Conservation (phyloP, 2,888 invertebrate species). For the Meloe dianella region DNA sequence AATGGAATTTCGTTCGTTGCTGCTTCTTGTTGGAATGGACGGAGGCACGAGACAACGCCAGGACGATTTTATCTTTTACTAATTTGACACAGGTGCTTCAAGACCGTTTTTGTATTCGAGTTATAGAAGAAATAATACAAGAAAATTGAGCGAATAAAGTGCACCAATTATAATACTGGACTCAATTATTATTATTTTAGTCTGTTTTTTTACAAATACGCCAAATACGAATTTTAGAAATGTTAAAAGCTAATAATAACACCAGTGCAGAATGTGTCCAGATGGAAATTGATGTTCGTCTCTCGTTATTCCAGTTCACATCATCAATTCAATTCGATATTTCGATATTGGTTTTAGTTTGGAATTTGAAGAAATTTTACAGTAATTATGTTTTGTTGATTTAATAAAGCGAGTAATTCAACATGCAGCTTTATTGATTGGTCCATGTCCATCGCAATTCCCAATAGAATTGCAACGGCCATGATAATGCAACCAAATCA, state of each 20-base stretch:
- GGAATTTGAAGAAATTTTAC: background rate
- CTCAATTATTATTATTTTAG: slow-evolving; percentile 29
- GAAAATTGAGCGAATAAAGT: slow-evolving; percentile 40
- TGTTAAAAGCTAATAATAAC: slow-evolving; percentile 1
- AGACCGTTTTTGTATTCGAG: slow-evolving; percentile 47
- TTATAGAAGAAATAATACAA: slow-evolving; percentile 33
- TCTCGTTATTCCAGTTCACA: slow-evolving; percentile 1
- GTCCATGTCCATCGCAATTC: slow-evolving; percentile 2
- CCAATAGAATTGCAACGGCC: slow-evolving; percentile 17
- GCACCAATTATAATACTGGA: slow-evolving; percentile 34
- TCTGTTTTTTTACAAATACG: slow-evolving; percentile 19
- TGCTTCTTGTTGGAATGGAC: slow-evolving; percentile 21
- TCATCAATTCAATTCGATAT: background rate
- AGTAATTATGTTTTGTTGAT: too few relatives aligned
- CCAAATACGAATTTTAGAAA: background rate
- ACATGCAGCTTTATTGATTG: slow-evolving; percentile 21
- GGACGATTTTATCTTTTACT: slow-evolving; percentile 54
- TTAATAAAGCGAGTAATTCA: too few relatives aligned
- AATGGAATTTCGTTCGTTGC: slow-evolving; percentile 43
- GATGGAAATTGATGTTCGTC: background rate
- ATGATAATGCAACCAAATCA: slow-evolving; percentile 28
- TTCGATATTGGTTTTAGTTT: background rate
- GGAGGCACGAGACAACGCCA: slow-evolving; percentile 35
- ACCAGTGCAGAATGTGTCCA: background rate
- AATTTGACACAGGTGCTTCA: slow-evolving; percentile 58